Conservation (phyloP, 2,888 invertebrate genomes). For the Xanthia togata region DNA sequence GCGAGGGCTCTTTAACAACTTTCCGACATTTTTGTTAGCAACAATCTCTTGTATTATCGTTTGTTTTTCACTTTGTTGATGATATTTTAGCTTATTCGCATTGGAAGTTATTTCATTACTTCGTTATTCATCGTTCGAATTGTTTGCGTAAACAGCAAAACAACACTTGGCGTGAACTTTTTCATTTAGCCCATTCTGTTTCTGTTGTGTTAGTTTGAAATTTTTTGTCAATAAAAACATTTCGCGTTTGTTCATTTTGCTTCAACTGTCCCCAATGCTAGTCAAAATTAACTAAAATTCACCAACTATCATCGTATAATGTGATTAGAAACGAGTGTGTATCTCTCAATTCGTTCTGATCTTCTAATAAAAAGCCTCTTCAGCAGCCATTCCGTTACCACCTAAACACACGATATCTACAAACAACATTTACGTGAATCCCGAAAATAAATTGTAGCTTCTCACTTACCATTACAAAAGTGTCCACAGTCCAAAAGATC, state of each 20-base stretch:
- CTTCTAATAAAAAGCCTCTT: constrained; percentile 30
- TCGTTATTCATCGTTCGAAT: constrained; percentile 77
- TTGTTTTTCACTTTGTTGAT: constrained; percentile 82
- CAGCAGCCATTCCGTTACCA: constrained; percentile 16
- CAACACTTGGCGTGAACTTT: constrained; percentile 69
- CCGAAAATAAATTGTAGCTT: constrained; percentile 63
- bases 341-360: constrained; percentile 30
- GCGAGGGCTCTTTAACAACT: constrained; percentile 66
- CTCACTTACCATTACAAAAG: constrained; percentile 66
- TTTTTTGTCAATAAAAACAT: constrained; percentile 54
- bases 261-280: neutral
- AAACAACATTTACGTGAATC: constrained; percentile 55
- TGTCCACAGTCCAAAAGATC: constrained; percentile 64
- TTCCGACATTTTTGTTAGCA: constrained; percentile 77
- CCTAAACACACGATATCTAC: constrained; percentile 41
- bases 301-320: constrained; percentile 14
- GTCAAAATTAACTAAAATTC: constrained; percentile 11
- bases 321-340: constrained; percentile 39
- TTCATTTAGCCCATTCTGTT: constrained; percentile 65
- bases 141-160: constrained; percentile 80
- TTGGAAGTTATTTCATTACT: constrained; percentile 81
- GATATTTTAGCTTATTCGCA: constrained; percentile 80
- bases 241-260: neutral
- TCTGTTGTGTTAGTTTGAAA: constrained; percentile 57
- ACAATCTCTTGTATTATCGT: constrained; percentile 76